Evolutionary conservation across 2,113 vertebrate genomes (phyloP).

Genomic region (Tachycineta bicolor): DNA sequence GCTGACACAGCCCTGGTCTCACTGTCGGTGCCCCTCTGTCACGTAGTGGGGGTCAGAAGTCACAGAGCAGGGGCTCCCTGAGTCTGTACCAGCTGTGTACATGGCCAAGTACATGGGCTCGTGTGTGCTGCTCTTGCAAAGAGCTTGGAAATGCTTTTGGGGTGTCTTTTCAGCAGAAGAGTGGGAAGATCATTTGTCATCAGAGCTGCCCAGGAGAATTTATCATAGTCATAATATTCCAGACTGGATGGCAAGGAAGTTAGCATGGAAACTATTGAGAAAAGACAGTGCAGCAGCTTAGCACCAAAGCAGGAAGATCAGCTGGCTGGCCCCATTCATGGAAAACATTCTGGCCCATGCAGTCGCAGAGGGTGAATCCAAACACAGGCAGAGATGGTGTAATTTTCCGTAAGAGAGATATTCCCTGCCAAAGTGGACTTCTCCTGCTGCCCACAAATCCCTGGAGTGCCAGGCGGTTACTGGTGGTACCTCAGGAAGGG

Average conservation of each 20-base stretch:
- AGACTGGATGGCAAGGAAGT: background rate
- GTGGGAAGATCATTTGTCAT: background rate
- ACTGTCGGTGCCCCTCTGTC: background rate
- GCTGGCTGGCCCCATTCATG: background rate
- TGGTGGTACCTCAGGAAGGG: background rate
- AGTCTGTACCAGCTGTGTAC: fast-evolving
- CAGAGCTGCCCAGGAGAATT: background rate
- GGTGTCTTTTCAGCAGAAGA: background rate
- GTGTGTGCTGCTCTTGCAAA: fast-evolving
- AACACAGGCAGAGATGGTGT: background rate
- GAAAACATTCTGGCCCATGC: background rate
- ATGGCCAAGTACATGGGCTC: background rate
- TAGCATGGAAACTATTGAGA: background rate
- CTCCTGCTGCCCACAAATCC: background rate
- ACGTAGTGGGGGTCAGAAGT: background rate
- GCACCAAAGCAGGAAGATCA: background rate
- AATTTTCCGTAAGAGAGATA: background rate
- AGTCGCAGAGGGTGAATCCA: background rate
- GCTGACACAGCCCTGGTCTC: background rate
- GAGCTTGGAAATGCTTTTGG: background rate
- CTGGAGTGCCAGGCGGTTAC: fast-evolving
- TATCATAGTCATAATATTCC: background rate
- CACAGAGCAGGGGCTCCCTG: background rate
- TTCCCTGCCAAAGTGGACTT: background rate
- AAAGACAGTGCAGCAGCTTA: background rate